Percentiles rank a stretch among this genome's conserved stretches.
Conservation (phyloP, 2,888 invertebrate species). For the Geotrupes spiniger region DNA sequence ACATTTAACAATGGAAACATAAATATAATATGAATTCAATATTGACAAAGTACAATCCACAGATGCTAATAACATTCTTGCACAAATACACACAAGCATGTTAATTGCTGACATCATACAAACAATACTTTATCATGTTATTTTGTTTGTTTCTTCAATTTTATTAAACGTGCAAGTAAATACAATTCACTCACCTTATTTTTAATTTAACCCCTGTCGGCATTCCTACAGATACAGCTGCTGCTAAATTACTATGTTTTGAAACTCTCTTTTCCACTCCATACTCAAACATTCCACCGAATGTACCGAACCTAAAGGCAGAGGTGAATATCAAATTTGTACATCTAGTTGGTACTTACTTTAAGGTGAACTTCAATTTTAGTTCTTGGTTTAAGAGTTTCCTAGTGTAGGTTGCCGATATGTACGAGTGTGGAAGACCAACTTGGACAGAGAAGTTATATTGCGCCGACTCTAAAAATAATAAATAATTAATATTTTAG, state of each 20-base stretch:
- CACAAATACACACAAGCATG: too few species aligned
- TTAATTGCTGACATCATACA: too few species aligned
- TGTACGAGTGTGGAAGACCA: constrained; percentile 76
- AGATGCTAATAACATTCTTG: too few species aligned
- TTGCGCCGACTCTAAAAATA: constrained; percentile 43
- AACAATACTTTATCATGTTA: too few species aligned
- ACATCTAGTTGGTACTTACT: constrained; percentile 71
- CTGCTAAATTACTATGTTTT: constrained; percentile 82
- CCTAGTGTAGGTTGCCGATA: constrained; percentile 71
- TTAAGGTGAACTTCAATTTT: constrained; percentile 72
- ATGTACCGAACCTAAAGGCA: constrained; percentile 70
- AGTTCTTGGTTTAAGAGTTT: constrained; percentile 78
- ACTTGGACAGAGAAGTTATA: constrained; percentile 74
- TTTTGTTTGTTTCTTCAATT: too few species aligned
- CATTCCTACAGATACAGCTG: constrained; percentile 79
- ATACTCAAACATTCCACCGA: constrained; percentile 84
- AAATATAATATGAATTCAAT: too few species aligned
- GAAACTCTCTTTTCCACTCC: constrained; percentile 92
- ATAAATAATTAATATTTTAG: neutral
- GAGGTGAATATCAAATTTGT: constrained; percentile 3
- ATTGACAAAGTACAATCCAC: too few species aligned
- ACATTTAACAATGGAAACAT: too few species aligned
- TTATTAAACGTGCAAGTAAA: too few species aligned
- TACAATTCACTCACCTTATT: constrained; percentile 61
- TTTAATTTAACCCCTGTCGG: constrained; percentile 87